Base-by-base conservation (phyloP, 2,113 vertebrate species). In the Heterotilapia buettikoferi region DNA sequence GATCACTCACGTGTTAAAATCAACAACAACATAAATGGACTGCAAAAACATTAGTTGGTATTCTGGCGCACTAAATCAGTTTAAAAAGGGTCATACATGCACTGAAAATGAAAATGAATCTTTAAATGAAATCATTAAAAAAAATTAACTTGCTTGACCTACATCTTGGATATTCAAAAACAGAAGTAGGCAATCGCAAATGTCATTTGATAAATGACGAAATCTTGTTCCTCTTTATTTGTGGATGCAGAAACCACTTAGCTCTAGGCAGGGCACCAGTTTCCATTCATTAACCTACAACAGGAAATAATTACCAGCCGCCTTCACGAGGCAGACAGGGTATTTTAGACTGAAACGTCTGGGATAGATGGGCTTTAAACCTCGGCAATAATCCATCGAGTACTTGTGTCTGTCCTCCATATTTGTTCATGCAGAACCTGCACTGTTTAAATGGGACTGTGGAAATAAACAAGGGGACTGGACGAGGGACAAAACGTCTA, bases 201-300 rank as follows among this genome's bases (percentile, higher is more conserved):
- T 10, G 45, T 26, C 19, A 91, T 43, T 84, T 94, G 87, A 93
- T 92, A 31, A 90, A 86, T 73, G 83, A 82, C 4, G 24, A 61
- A 7, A 86, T 83, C 66, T 54, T 78, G 90, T 88, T 94, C 83
- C 36, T 83, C 82, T 82, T n/a, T 45, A 16, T 84, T 82, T 57
- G 26, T 88, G 31, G 84, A 47, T 84, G 54, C 53, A 88, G 57
- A 80, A 80, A 53, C 59, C 57, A 87, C 85, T 83, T 83, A 83
- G 89, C 87, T 89, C 33, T 19, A 83, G 82, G 89, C 79, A 81
- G 85, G 86, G 78, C 82, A 93, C 84, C 47, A 89, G 87, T 95
- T 95, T 94, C 94, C 93, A 95, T 88, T 93, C 87, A 92, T 94
- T 94, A 92, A 91, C 85, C 90, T 91, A 94, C 91, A 92, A 95